Conservation (phyloP, 1,140 invertebrate species). For the Drosophila sproati region DNA sequence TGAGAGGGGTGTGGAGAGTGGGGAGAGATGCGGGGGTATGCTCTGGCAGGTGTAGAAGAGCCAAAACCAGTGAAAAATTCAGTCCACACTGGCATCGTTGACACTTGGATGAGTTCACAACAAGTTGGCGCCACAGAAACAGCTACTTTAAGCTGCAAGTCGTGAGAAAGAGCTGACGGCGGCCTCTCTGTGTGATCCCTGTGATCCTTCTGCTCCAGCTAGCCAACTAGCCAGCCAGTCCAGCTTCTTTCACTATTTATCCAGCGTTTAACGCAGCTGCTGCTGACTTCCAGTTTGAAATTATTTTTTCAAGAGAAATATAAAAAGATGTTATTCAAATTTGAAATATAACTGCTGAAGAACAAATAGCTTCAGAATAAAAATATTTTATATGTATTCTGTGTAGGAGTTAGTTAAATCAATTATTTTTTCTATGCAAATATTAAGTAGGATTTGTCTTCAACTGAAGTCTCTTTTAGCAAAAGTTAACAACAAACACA, state of each 20-base stretch:
- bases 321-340: too few relatives aligned
- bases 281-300: too few relatives aligned
- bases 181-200: constrained; percentile 40
- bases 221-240: neutral
- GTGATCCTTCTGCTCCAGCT: constrained; percentile 36
- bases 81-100: constrained; percentile 26
- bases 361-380: too few relatives aligned
- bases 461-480: too few relatives aligned
- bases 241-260: constrained; percentile 13
- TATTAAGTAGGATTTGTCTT: too few relatives aligned
- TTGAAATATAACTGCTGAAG: too few relatives aligned
- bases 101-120: constrained; percentile 44
- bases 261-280: constrained; percentile 17
- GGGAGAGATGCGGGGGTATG: neutral
- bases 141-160: constrained; percentile 3
- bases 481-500: too few relatives aligned
- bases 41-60: neutral
- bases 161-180: constrained; percentile 60
- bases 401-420: too few relatives aligned
- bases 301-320: too few relatives aligned
- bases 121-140: constrained; percentile 27
- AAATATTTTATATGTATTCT: too few relatives aligned
- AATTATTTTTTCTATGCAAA: too few relatives aligned
- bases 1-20: neutral
- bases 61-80: constrained; percentile 27